These are phyloP conservation scores for Momotus momota DNA, from an alignment of 2,797 vertebrate genomes.

Conservation along the genomic window DNA sequence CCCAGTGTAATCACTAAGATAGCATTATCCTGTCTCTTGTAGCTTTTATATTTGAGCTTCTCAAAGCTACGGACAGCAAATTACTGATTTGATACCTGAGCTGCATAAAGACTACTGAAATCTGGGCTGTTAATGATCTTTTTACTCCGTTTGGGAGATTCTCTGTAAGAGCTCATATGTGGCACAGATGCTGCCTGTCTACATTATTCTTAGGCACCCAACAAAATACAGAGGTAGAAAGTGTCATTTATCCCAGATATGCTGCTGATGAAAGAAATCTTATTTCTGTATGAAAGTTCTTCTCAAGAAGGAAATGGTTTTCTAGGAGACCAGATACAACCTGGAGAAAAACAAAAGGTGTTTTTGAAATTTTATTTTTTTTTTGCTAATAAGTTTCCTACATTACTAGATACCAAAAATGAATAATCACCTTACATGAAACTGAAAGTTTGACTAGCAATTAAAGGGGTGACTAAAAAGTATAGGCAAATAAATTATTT, in stretches of 20 bases:
- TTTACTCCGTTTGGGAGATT: conserved; percentile 73
- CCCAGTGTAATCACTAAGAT: conserved; percentile 75
- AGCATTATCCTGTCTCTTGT: conserved; percentile 78
- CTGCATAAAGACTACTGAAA: conserved; percentile 79
- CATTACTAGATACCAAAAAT: background rate
- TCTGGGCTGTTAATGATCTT: conserved; percentile 78
- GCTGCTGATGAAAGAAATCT: conserved; percentile 51
- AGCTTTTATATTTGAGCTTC: conserved; percentile 79
- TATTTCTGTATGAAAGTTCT: conserved; percentile 21
- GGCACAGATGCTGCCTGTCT: conserved; percentile 55
- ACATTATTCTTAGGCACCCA: conserved; percentile 60
- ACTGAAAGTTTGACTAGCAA: background rate
- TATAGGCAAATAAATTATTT: background rate
- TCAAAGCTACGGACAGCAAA: conserved; percentile 76
- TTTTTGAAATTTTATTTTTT: background rate
- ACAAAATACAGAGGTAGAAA: conserved; percentile 69
- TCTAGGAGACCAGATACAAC: conserved; percentile 16
- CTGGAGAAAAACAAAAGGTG: conserved; percentile 16
- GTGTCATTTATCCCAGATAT: conserved; percentile 41
- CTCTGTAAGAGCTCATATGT: conserved; percentile 59
- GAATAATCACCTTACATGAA: background rate
- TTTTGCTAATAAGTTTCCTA: background rate
- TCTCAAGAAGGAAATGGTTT: conserved; percentile 17
- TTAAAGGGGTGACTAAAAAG: background rate
- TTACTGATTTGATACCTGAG: conserved; percentile 81